These are phyloP conservation scores for Proctacanthus coquilletti DNA, from an alignment of 1,140 invertebrate species.

Conservation along the genomic window DNA sequence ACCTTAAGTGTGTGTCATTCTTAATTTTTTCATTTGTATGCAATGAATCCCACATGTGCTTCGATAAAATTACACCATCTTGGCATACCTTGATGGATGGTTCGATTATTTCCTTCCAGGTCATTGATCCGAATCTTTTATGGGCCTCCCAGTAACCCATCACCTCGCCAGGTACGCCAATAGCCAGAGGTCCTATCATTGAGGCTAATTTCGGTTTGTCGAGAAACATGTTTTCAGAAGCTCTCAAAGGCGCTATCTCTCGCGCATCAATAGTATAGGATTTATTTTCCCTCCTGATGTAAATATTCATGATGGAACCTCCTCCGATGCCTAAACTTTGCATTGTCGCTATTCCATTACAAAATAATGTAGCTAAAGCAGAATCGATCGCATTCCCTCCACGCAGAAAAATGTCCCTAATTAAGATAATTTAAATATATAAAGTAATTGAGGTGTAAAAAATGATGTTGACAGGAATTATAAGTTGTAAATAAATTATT, in stretches of 20 bases:
- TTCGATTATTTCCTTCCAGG: constrained; percentile 65
- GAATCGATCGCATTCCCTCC: constrained; percentile 83
- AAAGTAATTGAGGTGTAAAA: not conserved
- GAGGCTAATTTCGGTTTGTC: constrained; percentile 29
- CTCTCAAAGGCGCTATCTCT: constrained; percentile 56
- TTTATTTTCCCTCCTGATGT: constrained; percentile 42
- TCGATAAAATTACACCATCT: constrained; percentile 54
- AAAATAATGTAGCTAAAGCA: constrained; percentile 66
- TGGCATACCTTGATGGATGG: constrained; percentile 63
- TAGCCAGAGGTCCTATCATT: constrained; percentile 46
- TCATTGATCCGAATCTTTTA: constrained; percentile 59
- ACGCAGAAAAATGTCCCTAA: constrained; percentile 50
- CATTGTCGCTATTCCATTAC: constrained; percentile 68
- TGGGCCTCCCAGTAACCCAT: constrained; percentile 76
- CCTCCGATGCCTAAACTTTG: constrained; percentile 83
- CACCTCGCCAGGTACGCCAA: constrained; percentile 82
- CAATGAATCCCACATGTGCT: constrained; percentile 39
- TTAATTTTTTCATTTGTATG: constrained; percentile 8
- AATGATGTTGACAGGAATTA: not conserved
- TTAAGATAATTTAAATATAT: not conserved
- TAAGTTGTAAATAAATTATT: too few relatives aligned
- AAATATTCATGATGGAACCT: constrained; percentile 73
- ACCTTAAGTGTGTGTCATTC: constrained; percentile 10
- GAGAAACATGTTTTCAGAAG: constrained; percentile 52
- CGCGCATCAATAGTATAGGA: constrained; percentile 62